These are phyloP conservation scores for Chaenocephalus aceratus DNA, from an alignment of 2,113 vertebrate species.

Conservation along the genomic window DNA sequence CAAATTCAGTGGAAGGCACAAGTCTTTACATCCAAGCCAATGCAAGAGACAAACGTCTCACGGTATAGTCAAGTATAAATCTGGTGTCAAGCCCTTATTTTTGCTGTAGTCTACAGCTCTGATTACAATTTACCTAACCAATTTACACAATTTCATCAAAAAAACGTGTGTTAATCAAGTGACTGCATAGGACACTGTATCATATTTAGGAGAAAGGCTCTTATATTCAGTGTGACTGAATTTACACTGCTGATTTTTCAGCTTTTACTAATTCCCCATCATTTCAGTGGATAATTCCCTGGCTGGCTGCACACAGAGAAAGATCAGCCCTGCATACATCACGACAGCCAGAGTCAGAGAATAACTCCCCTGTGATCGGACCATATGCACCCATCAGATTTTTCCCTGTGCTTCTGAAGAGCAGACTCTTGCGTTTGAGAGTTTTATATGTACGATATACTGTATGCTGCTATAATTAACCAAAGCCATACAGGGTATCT, in stretches of 20 bases:
- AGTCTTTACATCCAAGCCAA: background rate
- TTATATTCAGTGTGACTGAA: constrained; percentile 4
- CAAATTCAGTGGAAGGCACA: too few relatives aligned
- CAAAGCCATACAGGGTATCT: constrained; percentile 11
- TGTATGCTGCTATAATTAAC: constrained; percentile 43
- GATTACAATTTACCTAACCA: background rate
- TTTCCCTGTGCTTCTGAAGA: constrained; percentile 28
- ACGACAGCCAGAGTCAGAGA: constrained; percentile 4
- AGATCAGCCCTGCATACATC: constrained; percentile 26
- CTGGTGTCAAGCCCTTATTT: background rate
- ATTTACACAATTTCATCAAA: background rate
- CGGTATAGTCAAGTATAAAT: background rate
- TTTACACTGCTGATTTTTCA: constrained; percentile 11
- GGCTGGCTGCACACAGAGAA: constrained; percentile 6
- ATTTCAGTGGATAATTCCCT: background rate
- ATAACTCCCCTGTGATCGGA: constrained; percentile 32
- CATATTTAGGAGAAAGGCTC: background rate
- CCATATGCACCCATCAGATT: constrained; percentile 49
- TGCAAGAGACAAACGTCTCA: background rate
- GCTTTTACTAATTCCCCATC: constrained; percentile 7
- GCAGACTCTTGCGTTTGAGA: constrained; percentile 19
- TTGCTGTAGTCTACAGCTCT: background rate
- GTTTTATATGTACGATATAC: constrained; percentile 47
- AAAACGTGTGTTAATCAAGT: background rate
- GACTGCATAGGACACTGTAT: background rate